Base-by-base conservation (phyloP, 2,797 vertebrate species). In the Myotis pilosus region DNA sequence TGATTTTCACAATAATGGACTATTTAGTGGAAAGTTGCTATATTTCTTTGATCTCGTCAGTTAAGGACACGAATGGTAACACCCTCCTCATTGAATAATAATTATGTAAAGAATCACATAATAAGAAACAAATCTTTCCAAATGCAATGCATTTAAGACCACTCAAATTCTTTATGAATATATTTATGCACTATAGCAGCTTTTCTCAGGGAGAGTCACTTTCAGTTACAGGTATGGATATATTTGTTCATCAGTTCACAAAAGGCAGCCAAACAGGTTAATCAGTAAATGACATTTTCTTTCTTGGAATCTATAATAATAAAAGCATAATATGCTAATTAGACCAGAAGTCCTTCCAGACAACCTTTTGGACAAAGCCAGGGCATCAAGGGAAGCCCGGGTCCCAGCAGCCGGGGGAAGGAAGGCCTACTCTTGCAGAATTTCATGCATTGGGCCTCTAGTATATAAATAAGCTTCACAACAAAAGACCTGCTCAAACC, bases 211-310 rank as follows among this genome's bases (percentile, higher is more conserved):
- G 57, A 93, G 47, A 81, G 44, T 89, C 90, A 92, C 51, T 91
- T 97, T 96, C 92, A 94, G 44, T 86, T 94, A 95, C 1, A 87
- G 62, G 22, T 41, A 89, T 92, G 89, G 74, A 89, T 89, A 60
- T 95, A 94, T 89, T 96, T 93, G 95, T 95, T 96, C 94, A 93
- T 93, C 79, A 71, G 49, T 75, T 95, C 28, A 15, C 71, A 83
- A 74, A 96, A 93, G 94, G 15, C 81, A 93, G 44, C 84, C 53
- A 87, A 81, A 91, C 41, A 96, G 87, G 69, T 92, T 95, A 96
- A 93, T 41, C 11, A 66, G 78, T 80, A 88, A 95, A 83, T 44
- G 36, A 68, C 74, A 88, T 25, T 88, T 90, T 41, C 78, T 94
- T 83, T 90, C 78, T 81, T 47, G 44, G 81, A 57, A 81, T 62